Conservation (phyloP, 2,797 vertebrate genomes). For the Alosa sapidissima region DNA sequence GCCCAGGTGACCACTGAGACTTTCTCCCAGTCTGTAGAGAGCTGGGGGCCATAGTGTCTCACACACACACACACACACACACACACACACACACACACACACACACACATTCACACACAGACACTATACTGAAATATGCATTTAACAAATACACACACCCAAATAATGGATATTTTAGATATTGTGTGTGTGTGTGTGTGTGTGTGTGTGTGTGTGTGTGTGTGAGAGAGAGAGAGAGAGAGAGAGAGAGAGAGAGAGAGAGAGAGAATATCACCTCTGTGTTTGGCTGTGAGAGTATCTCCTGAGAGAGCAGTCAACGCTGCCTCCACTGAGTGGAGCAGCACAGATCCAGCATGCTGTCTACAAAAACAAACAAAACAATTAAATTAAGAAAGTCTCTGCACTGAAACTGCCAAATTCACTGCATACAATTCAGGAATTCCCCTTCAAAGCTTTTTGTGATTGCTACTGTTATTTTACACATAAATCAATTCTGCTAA, state of each 20-base stretch:
- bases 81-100: neutral
- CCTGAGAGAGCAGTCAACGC: slow-evolving; percentile 78
- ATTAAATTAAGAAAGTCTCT: neutral
- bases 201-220: neutral
- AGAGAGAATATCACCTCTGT: slow-evolving; percentile 67
- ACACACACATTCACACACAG: neutral
- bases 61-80: neutral
- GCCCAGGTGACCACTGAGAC: slow-evolving; percentile 44
- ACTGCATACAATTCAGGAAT: neutral
- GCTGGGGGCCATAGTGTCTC: slow-evolving; percentile 60
- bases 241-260: neutral
- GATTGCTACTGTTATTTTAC: neutral
- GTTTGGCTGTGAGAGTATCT: slow-evolving; percentile 76
- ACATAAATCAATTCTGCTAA: too few relatives aligned
- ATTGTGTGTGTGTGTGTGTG: neutral
- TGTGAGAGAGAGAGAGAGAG: neutral
- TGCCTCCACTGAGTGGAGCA: slow-evolving; percentile 64
- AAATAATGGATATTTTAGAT: neutral
- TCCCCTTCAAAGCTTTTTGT: neutral
- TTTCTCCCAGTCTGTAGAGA: slow-evolving; percentile 74
- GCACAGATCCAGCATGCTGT: slow-evolving; percentile 60
- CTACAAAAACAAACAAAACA: slow-evolving; percentile 55
- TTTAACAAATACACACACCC: neutral
- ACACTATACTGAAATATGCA: too few relatives aligned
- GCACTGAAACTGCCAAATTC: neutral